Evolutionary conservation across 2,113 vertebrate genomes (phyloP).

Genomic region (Atractosteus spatula): DNA sequence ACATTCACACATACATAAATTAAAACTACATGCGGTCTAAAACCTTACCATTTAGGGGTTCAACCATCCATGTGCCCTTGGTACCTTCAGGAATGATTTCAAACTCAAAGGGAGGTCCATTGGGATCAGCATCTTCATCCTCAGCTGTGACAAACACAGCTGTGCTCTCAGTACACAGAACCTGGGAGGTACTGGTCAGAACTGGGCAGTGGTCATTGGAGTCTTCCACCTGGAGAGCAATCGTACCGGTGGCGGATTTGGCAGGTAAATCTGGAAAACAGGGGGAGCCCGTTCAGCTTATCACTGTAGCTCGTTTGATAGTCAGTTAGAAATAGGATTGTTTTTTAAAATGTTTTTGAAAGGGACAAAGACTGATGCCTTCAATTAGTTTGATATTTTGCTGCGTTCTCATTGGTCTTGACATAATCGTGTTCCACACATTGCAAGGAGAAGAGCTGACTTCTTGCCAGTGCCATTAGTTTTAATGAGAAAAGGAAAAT

Average conservation of each 20-base stretch:
- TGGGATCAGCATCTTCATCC: constrained; percentile 71
- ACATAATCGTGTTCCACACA: too few species aligned
- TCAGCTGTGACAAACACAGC: constrained; percentile 70
- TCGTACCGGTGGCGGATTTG: constrained; percentile 83
- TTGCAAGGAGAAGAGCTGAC: too few species aligned
- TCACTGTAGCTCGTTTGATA: too few species aligned
- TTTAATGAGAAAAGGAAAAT: too few species aligned
- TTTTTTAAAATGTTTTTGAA: background rate
- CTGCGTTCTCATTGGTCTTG: background rate
- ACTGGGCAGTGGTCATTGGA: constrained; percentile 86
- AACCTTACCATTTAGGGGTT: constrained; percentile 69
- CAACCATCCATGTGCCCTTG: constrained; percentile 69
- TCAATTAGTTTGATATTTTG: background rate
- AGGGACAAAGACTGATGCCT: background rate
- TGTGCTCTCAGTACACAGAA: constrained; percentile 58
- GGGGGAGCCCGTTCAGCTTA: too few species aligned
- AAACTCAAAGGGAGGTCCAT: constrained; percentile 79
- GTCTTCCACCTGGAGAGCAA: constrained; percentile 77
- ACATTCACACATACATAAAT: background rate
- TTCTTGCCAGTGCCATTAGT: too few species aligned
- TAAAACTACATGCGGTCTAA: background rate
- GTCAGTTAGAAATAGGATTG: too few species aligned
- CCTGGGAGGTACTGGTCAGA: constrained; percentile 54
- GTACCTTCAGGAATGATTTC: constrained; percentile 52
- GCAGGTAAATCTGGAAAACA: constrained; percentile 56